Evolutionary conservation across 2,888 invertebrate genomes (phyloP), one percentile per base, ranked within the genome.

Genomic region (Pollenia angustigena): DNA sequence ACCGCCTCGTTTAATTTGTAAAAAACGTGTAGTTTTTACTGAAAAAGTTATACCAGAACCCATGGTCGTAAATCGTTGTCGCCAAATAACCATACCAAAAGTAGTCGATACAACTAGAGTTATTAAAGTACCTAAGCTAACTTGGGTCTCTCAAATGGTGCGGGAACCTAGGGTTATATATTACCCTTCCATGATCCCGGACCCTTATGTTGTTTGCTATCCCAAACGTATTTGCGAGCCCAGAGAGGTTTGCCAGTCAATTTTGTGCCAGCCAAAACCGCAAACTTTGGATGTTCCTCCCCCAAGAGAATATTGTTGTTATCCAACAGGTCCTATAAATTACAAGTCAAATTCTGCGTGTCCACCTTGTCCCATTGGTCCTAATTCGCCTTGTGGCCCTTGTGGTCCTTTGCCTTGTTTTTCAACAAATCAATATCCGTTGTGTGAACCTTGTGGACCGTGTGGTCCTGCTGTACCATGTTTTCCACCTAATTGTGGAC

Each of bases 251-350:
- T 92, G 92, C 81, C 92, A 92, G 81, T 91, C 91, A 14, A 90
- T 93, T 68, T 88, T 93, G 56, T 92, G 92, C 75, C 92, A 93
- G 86, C 93, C 93, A 4, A 92, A 92, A 80, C 92, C 92, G 0
- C 93, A 93, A 89, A 90, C 90, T 0, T 88, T 93, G 44, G 92
- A 92, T 89, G 89, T 93, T 71, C 93, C 93, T n/a, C 90, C 91
- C n/a, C 91, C 93, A 4, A 87, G 88, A 12, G 92, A 93, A 80
- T 93, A 92, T 79, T 92, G 92, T 85, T 92, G 92, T 80, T 92
- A 92, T 88, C 91, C 91, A 11, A 91, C 91, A 54, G 92, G 92
- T 76, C 92, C 92, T 16, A 90, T 91, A 46, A 91, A 90, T 46
- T 91, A 91, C 60, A 91, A 90, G 72, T 90, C 91, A 0, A 91